Conservation (phyloP, 2,797 vertebrate species). For the Prionace glauca region DNA sequence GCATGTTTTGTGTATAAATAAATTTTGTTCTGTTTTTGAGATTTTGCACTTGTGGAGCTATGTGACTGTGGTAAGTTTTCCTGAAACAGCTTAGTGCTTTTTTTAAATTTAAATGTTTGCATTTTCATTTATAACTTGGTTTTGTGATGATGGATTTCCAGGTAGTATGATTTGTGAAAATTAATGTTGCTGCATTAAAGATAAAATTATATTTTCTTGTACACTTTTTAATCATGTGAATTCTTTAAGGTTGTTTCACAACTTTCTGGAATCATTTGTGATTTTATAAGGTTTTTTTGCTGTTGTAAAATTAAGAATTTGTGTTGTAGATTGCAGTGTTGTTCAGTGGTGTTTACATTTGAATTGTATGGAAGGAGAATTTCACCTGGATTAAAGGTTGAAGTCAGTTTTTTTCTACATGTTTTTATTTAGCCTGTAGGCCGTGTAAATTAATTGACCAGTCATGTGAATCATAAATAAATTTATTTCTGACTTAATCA, state of each 20-base stretch:
- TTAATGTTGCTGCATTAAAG: not conserved
- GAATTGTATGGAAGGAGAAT: not conserved
- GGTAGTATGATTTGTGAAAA: slow-evolving; percentile 10
- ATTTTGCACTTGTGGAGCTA: slow-evolving; percentile 23
- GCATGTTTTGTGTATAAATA: not conserved
- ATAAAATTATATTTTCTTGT: not conserved
- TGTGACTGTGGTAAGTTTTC: not conserved
- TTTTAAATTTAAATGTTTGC: not conserved
- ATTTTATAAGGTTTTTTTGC: not conserved
- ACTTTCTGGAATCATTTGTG: not conserved
- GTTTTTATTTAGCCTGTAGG: not conserved
- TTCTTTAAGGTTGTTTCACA: not conserved
- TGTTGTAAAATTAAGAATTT: not conserved
- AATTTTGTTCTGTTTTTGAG: not conserved
- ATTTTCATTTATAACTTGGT: not conserved
- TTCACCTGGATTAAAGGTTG: not conserved
- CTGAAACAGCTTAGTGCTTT: not conserved
- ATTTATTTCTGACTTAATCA: not conserved
- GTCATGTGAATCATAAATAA: not conserved
- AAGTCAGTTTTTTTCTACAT: not conserved
- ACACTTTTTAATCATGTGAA: not conserved
- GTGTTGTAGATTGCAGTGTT: not conserved
- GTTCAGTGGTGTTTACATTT: not conserved
- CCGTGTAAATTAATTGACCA: not conserved
- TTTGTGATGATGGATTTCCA: not conserved